Conservation (phyloP, 2,888 invertebrate species). For the Melipona bicolor region DNA sequence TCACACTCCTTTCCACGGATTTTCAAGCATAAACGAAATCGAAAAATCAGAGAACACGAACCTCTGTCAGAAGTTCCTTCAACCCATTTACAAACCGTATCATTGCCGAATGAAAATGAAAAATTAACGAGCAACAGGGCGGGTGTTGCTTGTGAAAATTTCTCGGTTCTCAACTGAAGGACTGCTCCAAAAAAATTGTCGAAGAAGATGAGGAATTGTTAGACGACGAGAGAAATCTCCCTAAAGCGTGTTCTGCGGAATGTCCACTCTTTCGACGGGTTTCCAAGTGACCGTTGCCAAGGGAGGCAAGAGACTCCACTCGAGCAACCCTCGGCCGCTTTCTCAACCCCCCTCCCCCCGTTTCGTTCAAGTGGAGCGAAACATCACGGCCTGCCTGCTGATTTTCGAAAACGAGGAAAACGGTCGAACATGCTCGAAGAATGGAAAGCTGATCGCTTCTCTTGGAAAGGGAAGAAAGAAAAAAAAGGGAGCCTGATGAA, state of each 20-base stretch:
- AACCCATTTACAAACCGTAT: slow-evolving; percentile 20
- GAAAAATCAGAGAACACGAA: neutral
- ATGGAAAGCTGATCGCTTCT: slow-evolving; percentile 52
- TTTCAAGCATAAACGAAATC: neutral
- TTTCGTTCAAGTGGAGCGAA: slow-evolving; percentile 45
- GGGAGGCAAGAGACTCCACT: slow-evolving; percentile 59
- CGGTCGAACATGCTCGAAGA: slow-evolving; percentile 45
- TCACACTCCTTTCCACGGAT: neutral
- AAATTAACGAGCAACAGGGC: slow-evolving; percentile 32
- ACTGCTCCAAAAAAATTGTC: slow-evolving; percentile 26
- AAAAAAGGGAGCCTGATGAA: slow-evolving; percentile 22
- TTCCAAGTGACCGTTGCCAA: slow-evolving; percentile 71
- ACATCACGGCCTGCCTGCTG: slow-evolving; percentile 13
- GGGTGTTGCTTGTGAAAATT: slow-evolving; percentile 38
- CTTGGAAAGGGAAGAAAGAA: neutral
- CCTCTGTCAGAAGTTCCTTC: neutral
- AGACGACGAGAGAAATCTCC: slow-evolving; percentile 15
- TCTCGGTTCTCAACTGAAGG: neutral
- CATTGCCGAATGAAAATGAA: slow-evolving; percentile 16
- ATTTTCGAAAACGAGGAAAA: slow-evolving; percentile 62
- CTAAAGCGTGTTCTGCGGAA: slow-evolving; percentile 20
- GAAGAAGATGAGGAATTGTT: too few species aligned
- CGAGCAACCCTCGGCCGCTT: slow-evolving; percentile 46
- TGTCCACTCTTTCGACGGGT: slow-evolving; percentile 63
- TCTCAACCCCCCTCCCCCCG: slow-evolving; percentile 21